Conservation (phyloP, 1,140 invertebrate genomes). For the Rhopalosiphum padi region DNA sequence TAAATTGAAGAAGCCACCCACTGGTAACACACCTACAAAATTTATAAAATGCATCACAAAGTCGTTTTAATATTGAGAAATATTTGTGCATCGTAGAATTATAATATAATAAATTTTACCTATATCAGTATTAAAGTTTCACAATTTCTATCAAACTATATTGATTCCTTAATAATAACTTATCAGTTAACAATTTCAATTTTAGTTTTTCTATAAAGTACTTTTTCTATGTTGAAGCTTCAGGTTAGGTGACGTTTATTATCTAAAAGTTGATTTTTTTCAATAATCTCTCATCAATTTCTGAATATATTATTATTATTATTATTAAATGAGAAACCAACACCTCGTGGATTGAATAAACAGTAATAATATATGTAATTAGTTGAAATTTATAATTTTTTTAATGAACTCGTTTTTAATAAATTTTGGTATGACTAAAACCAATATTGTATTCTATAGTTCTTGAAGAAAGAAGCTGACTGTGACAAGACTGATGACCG, state of each 20-base stretch:
- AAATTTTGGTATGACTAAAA: background rate
- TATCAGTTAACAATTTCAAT: background rate
- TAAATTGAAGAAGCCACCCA: background rate
- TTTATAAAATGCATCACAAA: background rate
- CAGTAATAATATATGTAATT: background rate
- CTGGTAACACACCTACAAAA: background rate
- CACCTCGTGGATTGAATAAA: background rate
- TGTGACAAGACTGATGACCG: conserved; percentile 78
- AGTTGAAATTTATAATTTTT: background rate
- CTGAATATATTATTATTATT: background rate
- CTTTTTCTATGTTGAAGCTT: background rate
- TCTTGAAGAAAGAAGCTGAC: conserved; percentile 86
- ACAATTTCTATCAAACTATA: background rate
- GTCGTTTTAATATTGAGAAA: background rate
- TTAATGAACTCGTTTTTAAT: background rate
- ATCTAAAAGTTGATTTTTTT: background rate
- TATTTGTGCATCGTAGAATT: background rate
- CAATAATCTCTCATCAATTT: background rate
- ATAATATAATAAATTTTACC: background rate
- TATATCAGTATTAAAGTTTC: background rate
- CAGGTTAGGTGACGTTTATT: background rate
- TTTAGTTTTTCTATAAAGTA: background rate
- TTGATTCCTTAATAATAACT: background rate
- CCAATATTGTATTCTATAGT: conserved; percentile 68
- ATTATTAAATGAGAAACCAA: background rate